Evolutionary conservation across 1,140 invertebrate genomes (phyloP).

Genomic region (Cydia strobilella): DNA sequence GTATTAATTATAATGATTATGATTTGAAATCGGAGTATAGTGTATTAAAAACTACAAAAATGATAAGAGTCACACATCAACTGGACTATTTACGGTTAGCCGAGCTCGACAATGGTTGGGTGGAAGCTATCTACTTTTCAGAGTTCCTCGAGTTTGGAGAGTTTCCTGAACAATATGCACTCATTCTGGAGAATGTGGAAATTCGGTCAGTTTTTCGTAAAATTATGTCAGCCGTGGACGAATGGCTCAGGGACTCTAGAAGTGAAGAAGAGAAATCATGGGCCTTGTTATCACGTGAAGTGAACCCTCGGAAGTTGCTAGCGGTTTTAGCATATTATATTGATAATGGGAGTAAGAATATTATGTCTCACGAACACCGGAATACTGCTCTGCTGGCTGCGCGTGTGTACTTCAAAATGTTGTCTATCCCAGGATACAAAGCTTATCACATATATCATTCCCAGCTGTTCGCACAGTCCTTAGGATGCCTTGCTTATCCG

Average conservation of each 20-base stretch:
- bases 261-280: constrained; percentile 58
- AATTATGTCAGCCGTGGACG: constrained; percentile 49
- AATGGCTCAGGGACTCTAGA: constrained; percentile 47
- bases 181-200: constrained; percentile 47
- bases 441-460: constrained; percentile 73
- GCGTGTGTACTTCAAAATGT: constrained; percentile 65
- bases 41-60: constrained; percentile 36
- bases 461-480: constrained; percentile 69
- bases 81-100: constrained; percentile 54
- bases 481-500: constrained; percentile 63
- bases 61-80: constrained; percentile 50
- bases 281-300: constrained; percentile 55
- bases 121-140: constrained; percentile 56
- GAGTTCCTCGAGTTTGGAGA: constrained; percentile 69
- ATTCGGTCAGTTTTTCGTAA: constrained; percentile 46
- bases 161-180: constrained; percentile 62
- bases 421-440: constrained; percentile 66
- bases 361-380: constrained; percentile 55
- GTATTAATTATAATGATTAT: neutral
- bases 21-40: neutral
- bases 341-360: constrained; percentile 62
- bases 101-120: constrained; percentile 59
- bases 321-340: constrained; percentile 64
- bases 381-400: constrained; percentile 64
- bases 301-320: constrained; percentile 60